phyloP scores from a whole-genome alignment of 2,888 invertebrate species.

The Pterobdella sp. region DNA sequence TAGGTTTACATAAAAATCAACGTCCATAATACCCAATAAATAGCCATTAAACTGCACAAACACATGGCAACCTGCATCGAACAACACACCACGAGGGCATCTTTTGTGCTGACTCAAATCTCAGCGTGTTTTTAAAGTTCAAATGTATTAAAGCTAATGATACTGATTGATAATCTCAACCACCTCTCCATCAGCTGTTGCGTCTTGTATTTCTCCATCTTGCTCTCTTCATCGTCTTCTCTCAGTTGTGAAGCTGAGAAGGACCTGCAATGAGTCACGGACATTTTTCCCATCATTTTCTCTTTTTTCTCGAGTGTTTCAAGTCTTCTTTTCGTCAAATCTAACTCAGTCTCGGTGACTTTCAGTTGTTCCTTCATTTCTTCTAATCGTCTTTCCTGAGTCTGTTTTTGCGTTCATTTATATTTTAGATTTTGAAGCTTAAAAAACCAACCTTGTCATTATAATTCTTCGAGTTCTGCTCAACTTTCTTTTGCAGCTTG shows the following conservation, averaged over 20 bases:
- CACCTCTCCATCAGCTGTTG: neutral
- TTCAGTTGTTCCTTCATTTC: slow-evolving; percentile 26
- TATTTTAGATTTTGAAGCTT: too few relatives aligned
- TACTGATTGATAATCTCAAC: too few relatives aligned
- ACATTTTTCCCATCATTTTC: slow-evolving; percentile 14
- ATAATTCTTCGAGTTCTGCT: neutral
- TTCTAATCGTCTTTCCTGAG: neutral
- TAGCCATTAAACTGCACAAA: too few relatives aligned
- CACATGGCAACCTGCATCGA: too few relatives aligned
- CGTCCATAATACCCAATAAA: too few relatives aligned
- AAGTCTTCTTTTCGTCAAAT: slow-evolving; percentile 9
- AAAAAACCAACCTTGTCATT: neutral
- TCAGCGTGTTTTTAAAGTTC: too few relatives aligned
- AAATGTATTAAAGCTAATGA: too few relatives aligned
- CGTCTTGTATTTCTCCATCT: neutral
- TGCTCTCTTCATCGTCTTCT: neutral
- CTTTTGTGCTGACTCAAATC: too few relatives aligned
- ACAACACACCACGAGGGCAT: too few relatives aligned
- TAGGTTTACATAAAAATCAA: too few relatives aligned
- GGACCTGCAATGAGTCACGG: neutral
- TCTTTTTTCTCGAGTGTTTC: slow-evolving; percentile 9
- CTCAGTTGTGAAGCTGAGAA: neutral
- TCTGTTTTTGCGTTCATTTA: neutral
- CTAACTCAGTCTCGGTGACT: slow-evolving; percentile 25
- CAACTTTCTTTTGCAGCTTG: slow-evolving; percentile 52